Evolutionary conservation across 2,797 vertebrate genomes (phyloP).

Genomic region (Uromys caudimaculatus): DNA sequence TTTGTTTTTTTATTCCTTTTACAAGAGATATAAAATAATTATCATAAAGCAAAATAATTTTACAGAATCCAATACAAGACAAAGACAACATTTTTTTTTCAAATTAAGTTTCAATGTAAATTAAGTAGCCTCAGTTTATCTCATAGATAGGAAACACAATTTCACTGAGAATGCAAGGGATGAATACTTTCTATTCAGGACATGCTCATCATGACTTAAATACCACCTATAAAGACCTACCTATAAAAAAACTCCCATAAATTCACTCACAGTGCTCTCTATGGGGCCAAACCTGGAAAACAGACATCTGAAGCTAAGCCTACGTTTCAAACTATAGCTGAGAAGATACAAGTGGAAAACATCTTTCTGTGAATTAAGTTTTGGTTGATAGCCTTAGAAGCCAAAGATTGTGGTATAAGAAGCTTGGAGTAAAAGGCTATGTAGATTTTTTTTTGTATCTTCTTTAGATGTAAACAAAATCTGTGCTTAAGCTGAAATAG

Average conservation of each 20-base stretch:
- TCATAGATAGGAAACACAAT: background rate
- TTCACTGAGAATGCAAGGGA: background rate
- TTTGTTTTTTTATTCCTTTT: background rate
- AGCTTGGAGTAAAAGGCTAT: background rate
- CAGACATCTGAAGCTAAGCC: accelerated
- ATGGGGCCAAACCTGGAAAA: background rate
- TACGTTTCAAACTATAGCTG: background rate
- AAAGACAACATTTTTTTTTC: background rate
- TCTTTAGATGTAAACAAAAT: background rate
- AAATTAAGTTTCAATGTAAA: background rate
- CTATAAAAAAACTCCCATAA: too few relatives aligned
- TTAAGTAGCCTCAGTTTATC: background rate
- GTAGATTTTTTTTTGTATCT: background rate
- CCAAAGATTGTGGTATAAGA: accelerated
- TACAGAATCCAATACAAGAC: background rate
- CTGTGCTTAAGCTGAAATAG: background rate
- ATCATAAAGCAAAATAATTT: background rate
- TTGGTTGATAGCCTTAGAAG: background rate
- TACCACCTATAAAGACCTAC: accelerated
- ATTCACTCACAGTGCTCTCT: background rate
- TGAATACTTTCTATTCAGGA: accelerated
- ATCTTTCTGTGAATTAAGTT: background rate
- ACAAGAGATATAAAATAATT: background rate
- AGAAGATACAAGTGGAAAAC: background rate
- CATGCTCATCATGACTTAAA: background rate